phyloP scores from a whole-genome alignment of 2,888 invertebrate species.

The Phrixothrix hirtus region DNA sequence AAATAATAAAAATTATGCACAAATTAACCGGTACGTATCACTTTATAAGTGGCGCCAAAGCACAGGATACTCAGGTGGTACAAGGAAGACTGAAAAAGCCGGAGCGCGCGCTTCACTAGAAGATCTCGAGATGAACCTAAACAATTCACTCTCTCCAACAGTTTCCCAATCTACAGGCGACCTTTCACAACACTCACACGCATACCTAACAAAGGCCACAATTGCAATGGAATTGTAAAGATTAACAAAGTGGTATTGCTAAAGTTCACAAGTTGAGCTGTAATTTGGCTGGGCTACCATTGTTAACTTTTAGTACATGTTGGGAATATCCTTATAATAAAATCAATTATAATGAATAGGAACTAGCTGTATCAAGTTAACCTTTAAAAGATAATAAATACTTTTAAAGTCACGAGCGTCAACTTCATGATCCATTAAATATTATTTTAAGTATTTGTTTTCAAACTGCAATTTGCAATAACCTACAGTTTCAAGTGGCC shows the following conservation, averaged over 20 bases:
- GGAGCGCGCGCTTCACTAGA: constrained; percentile 43
- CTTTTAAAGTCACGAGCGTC: constrained; percentile 7
- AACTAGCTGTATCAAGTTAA: constrained; percentile 8
- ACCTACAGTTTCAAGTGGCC: too few relatives aligned
- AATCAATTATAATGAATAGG: constrained; percentile 17
- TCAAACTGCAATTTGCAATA: too few relatives aligned
- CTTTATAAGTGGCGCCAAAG: constrained; percentile 4
- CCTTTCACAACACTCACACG: constrained; percentile 50
- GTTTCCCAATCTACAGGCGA: constrained; percentile 46
- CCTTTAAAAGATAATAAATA: constrained; percentile 14
- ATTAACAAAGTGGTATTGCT: constrained; percentile 33
- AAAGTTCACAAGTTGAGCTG: constrained; percentile 33
- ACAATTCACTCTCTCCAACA: constrained; percentile 46
- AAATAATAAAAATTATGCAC: too few relatives aligned
- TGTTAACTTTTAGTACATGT: constrained; percentile 20
- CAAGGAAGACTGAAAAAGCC: constrained; percentile 40
- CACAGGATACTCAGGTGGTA: constrained; percentile 20
- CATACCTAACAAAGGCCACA: constrained; percentile 44
- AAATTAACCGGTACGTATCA: too few relatives aligned
- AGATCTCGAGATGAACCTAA: constrained; percentile 49
- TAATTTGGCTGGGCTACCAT: constrained; percentile 26
- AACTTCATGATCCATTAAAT: constrained; percentile 8
- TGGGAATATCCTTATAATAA: constrained; percentile 20
- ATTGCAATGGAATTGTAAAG: constrained; percentile 30
- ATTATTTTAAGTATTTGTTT: too few relatives aligned